Evolutionary conservation across 2,113 vertebrate species (phyloP), one percentile per base, ranked within the genome.

Genomic region (Rhynchopsitta pachyrhyncha): DNA sequence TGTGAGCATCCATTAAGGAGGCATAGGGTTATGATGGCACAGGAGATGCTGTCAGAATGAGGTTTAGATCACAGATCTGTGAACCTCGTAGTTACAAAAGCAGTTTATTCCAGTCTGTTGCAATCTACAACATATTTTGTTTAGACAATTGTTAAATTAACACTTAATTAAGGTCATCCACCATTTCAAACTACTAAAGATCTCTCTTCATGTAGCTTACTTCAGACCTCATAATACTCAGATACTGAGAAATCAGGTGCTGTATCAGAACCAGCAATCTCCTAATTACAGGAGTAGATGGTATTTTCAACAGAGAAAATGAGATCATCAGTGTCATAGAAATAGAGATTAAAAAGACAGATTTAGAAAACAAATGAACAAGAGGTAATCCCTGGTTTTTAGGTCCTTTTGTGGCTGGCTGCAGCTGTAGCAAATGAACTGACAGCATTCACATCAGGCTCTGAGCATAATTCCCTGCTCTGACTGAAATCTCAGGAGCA

Each of bases 311-410:
- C 69, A 71, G 76, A 73, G 83, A 96, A 95, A 94, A 97, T 93
- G 88, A 88, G 86, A 94, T 93, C 95, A 93, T 94, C 95, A 95
- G n/a, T 93, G 81, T 96, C 88, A 95, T 86, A 96, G 94, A 95
- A 96, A 95, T 60, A 87, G 60, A 92, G 91, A 93, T 93, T 94
- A 92, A 95, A 91, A 75, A 75, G 73, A 86, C 86, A 90, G 82
- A 90, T 94, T 88, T 93, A 89, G 94, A 91, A 96, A 95, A 96
- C 86, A 96, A 97, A 93, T 4, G 33, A 95, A 93, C 86, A 92
- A 83, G 88, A 95, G 77, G 91, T 92, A 95, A 96, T 97, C 94
- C 95, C 83, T 83, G 81, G 29, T 91, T 91, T 96, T 92, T 91
- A 92, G 66, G 81, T 89, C 86, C 74, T 93, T 92, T 93, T 91